Evolutionary conservation across 2,888 invertebrate species (phyloP).

Genomic region (Pedicia rivosa): DNA sequence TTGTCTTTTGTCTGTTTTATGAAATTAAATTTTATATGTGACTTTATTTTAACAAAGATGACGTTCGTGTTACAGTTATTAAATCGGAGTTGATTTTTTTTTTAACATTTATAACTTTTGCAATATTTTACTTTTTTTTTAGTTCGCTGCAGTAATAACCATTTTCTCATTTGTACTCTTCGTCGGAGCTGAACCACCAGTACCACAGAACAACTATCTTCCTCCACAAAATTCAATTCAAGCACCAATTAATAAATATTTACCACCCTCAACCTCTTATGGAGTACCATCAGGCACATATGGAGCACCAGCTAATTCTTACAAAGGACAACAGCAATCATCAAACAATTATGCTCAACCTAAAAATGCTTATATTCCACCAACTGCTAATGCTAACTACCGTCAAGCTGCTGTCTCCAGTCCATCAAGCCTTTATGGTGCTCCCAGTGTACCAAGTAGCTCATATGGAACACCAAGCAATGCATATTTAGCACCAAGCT

Average conservation of each 20-base stretch:
- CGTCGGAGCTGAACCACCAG: conserved; percentile 27
- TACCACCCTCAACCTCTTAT: conserved; percentile 30
- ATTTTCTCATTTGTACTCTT: conserved; percentile 24
- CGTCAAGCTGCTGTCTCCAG: no score
- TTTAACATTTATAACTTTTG: no score
- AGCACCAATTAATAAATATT: conserved; percentile 20
- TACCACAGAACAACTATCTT: conserved; percentile 18
- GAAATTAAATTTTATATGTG: no score
- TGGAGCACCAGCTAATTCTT: conserved; percentile 29
- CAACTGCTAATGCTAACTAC: conserved; percentile 7
- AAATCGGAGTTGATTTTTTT: no score
- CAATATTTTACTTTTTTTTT: conserved; percentile 8
- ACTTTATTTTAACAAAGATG: no score
- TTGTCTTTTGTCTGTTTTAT: no score
- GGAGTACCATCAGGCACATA: conserved; percentile 28
- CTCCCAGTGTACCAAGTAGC: conserved; percentile 27
- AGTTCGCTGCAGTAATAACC: conserved; percentile 28
- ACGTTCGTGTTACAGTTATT: no score
- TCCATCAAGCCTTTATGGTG: conserved; percentile 34
- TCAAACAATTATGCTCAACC: conserved; percentile 12
- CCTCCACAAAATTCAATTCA: conserved; percentile 9
- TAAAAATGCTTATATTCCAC: conserved; percentile 13
- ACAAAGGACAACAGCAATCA: conserved; percentile 19
- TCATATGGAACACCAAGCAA: conserved; percentile 32
- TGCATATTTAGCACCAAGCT: conserved; percentile 26